Percentiles rank a stretch among this genome's conserved stretches.
Evolutionary conservation across 2,797 vertebrate species (phyloP).

Genomic region (Yasuhikotakia modesta): DNA sequence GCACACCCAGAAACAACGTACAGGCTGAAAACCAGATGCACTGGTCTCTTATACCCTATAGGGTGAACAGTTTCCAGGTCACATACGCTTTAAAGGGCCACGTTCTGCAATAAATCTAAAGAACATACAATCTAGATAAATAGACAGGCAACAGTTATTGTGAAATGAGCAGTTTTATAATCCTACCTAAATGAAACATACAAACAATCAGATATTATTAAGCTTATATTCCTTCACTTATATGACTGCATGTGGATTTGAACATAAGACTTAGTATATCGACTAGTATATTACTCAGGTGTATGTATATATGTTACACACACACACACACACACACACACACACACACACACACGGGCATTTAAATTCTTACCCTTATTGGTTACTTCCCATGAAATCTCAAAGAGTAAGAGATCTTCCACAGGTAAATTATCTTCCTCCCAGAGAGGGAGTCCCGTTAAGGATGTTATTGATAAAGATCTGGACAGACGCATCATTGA

Average conservation of each 20-base stretch:
- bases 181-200: too few relatives aligned
- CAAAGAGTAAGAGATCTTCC: conserved; percentile 90
- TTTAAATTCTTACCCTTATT: conserved; percentile 87
- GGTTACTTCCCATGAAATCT: conserved; percentile 95
- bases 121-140: not conserved
- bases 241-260: too few relatives aligned
- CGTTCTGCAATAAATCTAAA: not conserved
- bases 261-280: too few relatives aligned
- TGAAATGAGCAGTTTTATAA: not conserved
- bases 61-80: conserved; percentile 32
- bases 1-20: too few relatives aligned
- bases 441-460: conserved; percentile 87
- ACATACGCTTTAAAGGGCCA: not conserved
- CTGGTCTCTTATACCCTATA: not conserved
- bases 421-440: conserved; percentile 86
- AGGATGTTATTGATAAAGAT: conserved; percentile 89
- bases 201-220: too few relatives aligned
- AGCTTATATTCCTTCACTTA: too few relatives aligned
- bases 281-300: not conserved
- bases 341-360: not conserved
- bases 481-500: conserved; percentile 83
- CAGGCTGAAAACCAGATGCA: too few relatives aligned
- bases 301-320: not conserved
- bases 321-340: too few relatives aligned
- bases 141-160: not conserved